Percentiles rank a stretch among this genome's conserved stretches.
phyloP scores from a whole-genome alignment of 2,888 invertebrate genomes.

The Scaptomyza polygonia region DNA sequence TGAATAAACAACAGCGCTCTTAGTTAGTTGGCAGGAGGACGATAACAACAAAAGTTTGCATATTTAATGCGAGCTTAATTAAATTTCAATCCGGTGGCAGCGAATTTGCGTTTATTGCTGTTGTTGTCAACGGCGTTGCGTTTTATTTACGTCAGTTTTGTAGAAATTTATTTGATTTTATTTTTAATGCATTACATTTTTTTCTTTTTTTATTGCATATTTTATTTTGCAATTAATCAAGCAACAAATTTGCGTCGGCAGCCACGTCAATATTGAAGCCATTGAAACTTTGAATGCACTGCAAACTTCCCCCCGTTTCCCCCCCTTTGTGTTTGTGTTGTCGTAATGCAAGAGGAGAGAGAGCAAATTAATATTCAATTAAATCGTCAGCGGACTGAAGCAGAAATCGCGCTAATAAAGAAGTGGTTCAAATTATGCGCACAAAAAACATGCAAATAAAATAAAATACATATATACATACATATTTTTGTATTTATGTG shows the following conservation, averaged over 20 bases:
- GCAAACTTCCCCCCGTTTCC: slow-evolving; percentile 1
- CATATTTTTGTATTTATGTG: background rate
- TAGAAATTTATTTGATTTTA: slow-evolving; percentile 4
- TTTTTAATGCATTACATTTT: background rate
- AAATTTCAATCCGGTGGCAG: slow-evolving; percentile 31
- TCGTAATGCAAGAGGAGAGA: slow-evolving; percentile 10
- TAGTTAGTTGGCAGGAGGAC: background rate
- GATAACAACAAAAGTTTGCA: slow-evolving; percentile 7
- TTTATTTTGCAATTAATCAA: slow-evolving; percentile 22
- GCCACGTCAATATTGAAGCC: background rate
- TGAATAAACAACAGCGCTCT: slow-evolving; percentile 28
- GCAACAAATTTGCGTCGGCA: slow-evolving; percentile 1
- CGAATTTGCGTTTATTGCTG: slow-evolving; percentile 15
- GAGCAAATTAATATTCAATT: slow-evolving; percentile 49
- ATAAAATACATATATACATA: slow-evolving; percentile 6
- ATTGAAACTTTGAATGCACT: slow-evolving; percentile 13
- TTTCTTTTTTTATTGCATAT: background rate
- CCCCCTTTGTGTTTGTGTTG: slow-evolving; percentile 4
- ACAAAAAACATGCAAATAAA: slow-evolving; percentile 17
- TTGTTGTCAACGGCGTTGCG: background rate
- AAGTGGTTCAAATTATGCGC: slow-evolving; percentile 32
- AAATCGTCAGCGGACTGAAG: slow-evolving; percentile 19
- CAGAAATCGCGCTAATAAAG: slow-evolving; percentile 40
- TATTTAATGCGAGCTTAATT: slow-evolving; percentile 35
- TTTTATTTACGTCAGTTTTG: slow-evolving; percentile 12